phyloP scores from a whole-genome alignment of 2,113 vertebrate genomes.

The Pleuronectes platessa region DNA sequence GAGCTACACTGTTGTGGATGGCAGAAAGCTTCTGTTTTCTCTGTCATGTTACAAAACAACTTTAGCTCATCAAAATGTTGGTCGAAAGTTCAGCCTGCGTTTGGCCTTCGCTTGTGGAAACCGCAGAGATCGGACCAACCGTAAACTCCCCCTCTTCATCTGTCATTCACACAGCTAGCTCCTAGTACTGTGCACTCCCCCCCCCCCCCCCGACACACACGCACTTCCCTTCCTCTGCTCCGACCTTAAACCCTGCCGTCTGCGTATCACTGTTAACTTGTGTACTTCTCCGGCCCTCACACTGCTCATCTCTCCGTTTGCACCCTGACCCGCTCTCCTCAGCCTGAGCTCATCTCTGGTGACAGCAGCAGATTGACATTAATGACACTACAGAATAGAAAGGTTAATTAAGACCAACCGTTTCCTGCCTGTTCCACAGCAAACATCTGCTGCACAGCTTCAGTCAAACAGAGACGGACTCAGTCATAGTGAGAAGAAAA shows the following conservation, averaged over 20 bases:
- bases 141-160: conserved; percentile 38
- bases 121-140: conserved; percentile 12
- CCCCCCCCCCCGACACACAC: background rate
- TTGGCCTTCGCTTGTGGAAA: background rate
- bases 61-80: conserved; percentile 34
- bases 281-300: conserved; percentile 48
- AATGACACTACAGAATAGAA: conserved; percentile 69
- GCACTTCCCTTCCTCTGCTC: conserved; percentile 8
- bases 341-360: conserved; percentile 63
- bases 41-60: conserved; percentile 28
- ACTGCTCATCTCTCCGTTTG: conserved; percentile 61
- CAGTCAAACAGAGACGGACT: conserved; percentile 27
- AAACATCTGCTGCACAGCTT: conserved; percentile 61
- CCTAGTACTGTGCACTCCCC: conserved; percentile 3
- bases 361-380: conserved; percentile 74
- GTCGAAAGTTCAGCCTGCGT: conserved; percentile 15
- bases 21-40: conserved; percentile 10
- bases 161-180: conserved; percentile 52
- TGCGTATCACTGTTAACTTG: conserved; percentile 49
- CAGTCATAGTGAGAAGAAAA: background rate
- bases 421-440: conserved; percentile 53
- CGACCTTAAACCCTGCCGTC: conserved; percentile 35
- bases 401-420: conserved; percentile 82
- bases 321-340: conserved; percentile 58
- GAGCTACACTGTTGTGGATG: conserved; percentile 33